Evolutionary conservation across 2,797 vertebrate genomes (phyloP).

Genomic region (Chrosomus eos): DNA sequence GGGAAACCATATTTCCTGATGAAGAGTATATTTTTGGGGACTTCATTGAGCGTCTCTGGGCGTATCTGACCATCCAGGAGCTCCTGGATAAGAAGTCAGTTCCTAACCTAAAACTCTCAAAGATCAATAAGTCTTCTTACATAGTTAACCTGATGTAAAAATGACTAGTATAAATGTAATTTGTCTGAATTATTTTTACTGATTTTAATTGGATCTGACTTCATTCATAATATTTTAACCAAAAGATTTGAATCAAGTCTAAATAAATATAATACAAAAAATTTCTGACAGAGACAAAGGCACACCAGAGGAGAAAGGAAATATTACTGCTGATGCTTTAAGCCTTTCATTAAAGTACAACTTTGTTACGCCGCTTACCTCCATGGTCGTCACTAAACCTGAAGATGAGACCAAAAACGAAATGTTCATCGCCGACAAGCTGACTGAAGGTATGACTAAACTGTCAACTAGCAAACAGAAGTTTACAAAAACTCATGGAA

Average conservation of each 20-base stretch:
- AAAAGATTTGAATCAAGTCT: neutral
- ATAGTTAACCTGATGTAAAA: neutral
- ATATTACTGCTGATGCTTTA: conserved; percentile 82
- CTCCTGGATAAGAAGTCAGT: conserved; percentile 81
- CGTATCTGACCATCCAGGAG: conserved; percentile 90
- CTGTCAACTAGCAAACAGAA: neutral
- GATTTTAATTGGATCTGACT: neutral
- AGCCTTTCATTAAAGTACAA: conserved; percentile 87
- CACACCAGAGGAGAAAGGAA: conserved; percentile 78
- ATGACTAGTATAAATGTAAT: neutral
- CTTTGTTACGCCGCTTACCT: conserved; percentile 94
- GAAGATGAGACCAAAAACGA: conserved; percentile 68
- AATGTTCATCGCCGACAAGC: conserved; percentile 84
- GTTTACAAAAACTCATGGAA: neutral
- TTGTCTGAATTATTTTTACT: neutral
- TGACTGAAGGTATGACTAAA: conserved; percentile 82
- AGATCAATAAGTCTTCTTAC: neutral
- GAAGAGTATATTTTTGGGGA: conserved; percentile 87
- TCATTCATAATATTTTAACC: neutral
- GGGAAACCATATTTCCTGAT: conserved; percentile 76
- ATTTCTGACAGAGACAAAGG: conserved; percentile 74
- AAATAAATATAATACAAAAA: neutral
- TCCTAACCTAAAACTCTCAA: neutral
- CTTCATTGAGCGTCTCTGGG: conserved; percentile 92
- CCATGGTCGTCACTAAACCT: conserved; percentile 96